Conservation (phyloP, 2,113 vertebrate genomes). For the Gambusia holbrooki region DNA sequence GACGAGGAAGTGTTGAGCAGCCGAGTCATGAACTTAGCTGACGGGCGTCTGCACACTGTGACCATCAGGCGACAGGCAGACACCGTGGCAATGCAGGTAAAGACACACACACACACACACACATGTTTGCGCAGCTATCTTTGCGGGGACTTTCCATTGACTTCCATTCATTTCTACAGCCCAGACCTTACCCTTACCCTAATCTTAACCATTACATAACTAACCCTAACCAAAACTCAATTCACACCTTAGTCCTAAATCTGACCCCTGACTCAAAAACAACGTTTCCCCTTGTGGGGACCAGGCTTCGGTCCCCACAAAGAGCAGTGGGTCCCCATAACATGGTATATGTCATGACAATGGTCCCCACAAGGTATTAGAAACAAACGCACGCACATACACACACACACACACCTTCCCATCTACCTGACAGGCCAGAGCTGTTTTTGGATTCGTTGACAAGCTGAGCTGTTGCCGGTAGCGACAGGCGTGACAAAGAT, state of each 20-base stretch:
- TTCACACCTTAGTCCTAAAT: too few relatives aligned
- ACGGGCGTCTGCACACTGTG: constrained; percentile 73
- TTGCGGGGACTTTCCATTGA: too few relatives aligned
- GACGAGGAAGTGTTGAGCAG: constrained; percentile 66
- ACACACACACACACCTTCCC: neutral
- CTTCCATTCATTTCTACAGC: too few relatives aligned
- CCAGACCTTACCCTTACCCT: too few relatives aligned
- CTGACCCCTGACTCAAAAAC: too few relatives aligned
- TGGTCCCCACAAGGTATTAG: too few relatives aligned
- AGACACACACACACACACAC: neutral
- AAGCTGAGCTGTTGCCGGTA: neutral
- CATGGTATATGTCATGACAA: too few relatives aligned
- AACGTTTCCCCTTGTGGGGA: too few relatives aligned
- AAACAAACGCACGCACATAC: neutral
- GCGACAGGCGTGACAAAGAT: neutral
- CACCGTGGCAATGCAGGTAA: constrained; percentile 75
- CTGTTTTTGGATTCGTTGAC: neutral
- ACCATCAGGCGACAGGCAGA: constrained; percentile 63
- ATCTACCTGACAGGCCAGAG: constrained; percentile 1
- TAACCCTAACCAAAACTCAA: too few relatives aligned
- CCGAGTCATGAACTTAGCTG: constrained; percentile 59
- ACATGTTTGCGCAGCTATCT: neutral
- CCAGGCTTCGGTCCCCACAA: too few relatives aligned
- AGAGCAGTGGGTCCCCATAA: too few relatives aligned
- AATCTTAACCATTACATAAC: too few relatives aligned